Evolutionary conservation across 2,797 vertebrate species (phyloP).

Genomic region (Denticeps clupeoides): DNA sequence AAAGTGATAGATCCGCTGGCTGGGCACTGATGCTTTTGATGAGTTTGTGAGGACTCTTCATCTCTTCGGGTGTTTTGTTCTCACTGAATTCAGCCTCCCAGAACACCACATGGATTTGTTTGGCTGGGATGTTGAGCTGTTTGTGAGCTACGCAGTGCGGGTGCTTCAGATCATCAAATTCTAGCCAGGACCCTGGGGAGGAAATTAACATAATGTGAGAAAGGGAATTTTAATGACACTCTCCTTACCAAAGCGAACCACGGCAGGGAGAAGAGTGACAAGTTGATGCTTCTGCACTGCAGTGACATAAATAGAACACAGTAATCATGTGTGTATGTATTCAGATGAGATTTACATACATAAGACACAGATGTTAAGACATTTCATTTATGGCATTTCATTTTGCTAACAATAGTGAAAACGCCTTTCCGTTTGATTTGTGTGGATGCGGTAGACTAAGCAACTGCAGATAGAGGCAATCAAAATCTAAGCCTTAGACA

Average conservation of each 20-base stretch:
- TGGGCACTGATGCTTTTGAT: not conserved
- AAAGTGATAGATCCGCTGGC: constrained; percentile 19
- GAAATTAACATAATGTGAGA: not conserved
- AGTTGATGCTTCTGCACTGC: not conserved
- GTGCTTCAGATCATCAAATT: constrained; percentile 81
- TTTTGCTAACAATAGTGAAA: no score
- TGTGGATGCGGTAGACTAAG: no score
- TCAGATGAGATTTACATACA: not conserved
- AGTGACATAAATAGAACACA: not conserved
- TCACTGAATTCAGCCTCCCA: constrained; percentile 61
- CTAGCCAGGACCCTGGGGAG: constrained; percentile 74
- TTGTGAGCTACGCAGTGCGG: constrained; percentile 45
- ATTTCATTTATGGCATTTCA: no score
- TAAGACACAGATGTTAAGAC: no score
- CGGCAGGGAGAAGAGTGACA: no score
- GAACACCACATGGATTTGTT: constrained; percentile 75
- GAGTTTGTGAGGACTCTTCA: not conserved
- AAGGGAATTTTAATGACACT: not conserved
- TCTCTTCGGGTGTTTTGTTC: not conserved
- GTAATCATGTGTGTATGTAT: not conserved
- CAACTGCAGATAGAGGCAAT: no score
- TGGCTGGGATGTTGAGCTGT: constrained; percentile 57
- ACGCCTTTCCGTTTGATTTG: no score
- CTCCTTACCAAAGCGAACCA: no score
- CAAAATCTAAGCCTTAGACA: not conserved